A percentile compares a stretch with the other conserved stretches of the same genome.
Evolutionary conservation across 2,113 vertebrate species (phyloP).

Genomic region (Aix galericulata): DNA sequence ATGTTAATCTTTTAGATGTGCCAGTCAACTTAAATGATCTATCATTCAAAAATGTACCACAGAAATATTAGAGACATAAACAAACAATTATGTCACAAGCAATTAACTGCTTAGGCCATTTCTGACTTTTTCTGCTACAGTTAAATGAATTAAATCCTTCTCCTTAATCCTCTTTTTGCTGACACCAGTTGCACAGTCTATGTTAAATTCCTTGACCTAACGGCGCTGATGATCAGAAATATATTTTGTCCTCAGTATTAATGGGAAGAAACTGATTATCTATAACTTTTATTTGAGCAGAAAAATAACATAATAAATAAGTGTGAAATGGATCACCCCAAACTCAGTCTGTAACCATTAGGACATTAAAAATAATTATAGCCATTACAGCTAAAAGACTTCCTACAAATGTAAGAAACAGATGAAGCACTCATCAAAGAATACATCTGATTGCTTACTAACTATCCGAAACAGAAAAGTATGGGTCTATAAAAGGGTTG

Average conservation of each 20-base stretch:
- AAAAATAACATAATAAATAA: neutral
- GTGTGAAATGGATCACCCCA: neutral
- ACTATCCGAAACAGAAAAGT: fast-evolving
- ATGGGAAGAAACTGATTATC: neutral
- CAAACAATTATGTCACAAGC: slow-evolving; percentile 16
- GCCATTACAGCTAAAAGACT: neutral
- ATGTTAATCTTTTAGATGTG: slow-evolving; percentile 18
- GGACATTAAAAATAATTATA: neutral
- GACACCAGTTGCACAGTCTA: neutral
- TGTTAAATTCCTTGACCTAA: neutral
- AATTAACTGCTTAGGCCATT: slow-evolving; percentile 1
- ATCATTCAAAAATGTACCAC: slow-evolving; percentile 14
- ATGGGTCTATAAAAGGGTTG: neutral
- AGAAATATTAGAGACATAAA: neutral
- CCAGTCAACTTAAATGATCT: neutral
- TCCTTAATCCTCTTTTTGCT: neutral
- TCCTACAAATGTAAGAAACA: neutral
- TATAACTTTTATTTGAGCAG: neutral
- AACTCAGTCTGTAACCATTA: neutral
- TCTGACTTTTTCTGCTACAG: neutral
- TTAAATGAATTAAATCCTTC: slow-evolving; percentile 6
- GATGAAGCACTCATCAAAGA: neutral
- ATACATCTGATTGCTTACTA: neutral
- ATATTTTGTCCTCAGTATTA: neutral
- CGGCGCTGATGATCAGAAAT: neutral